These are phyloP conservation scores for Alentia gelatinosa DNA, from an alignment of 2,888 invertebrate genomes.

Conservation along the genomic window DNA sequence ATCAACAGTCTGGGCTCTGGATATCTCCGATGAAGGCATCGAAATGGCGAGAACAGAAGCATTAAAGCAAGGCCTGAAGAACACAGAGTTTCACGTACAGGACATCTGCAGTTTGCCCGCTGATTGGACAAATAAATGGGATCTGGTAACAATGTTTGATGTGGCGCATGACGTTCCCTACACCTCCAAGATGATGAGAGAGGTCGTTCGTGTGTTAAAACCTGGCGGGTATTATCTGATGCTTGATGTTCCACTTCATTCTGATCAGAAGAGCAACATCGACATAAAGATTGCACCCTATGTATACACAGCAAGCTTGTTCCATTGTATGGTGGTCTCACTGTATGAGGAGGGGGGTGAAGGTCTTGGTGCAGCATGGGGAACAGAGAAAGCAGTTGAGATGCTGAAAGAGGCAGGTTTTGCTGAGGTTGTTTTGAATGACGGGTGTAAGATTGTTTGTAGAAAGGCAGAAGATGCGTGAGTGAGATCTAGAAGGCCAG, in stretches of 20 bases:
- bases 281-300: not conserved
- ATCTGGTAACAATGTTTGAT: slow-evolving; percentile 19
- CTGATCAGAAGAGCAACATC: slow-evolving; percentile 37
- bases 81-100: slow-evolving; percentile 21
- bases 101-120: slow-evolving; percentile 52
- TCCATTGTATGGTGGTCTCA: slow-evolving; percentile 57
- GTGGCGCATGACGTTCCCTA: slow-evolving; percentile 58
- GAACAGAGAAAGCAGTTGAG: slow-evolving; percentile 38
- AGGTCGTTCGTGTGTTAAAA: slow-evolving; percentile 49
- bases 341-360: slow-evolving; percentile 9
- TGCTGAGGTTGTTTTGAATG: not conserved
- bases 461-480: too few species aligned
- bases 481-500: too few species aligned
- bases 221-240: slow-evolving; percentile 51
- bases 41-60: not conserved
- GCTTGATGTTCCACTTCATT: slow-evolving; percentile 30
- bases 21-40: slow-evolving; percentile 52
- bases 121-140: slow-evolving; percentile 50
- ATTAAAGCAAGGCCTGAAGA: not conserved
- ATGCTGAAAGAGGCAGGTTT: slow-evolving; percentile 56
- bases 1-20: slow-evolving; percentile 49
- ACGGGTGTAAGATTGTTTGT: not conserved
- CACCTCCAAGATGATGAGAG: slow-evolving; percentile 43
- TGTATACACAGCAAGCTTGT: slow-evolving; percentile 31
- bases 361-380: slow-evolving; percentile 57